Evolutionary conservation across 2,113 vertebrate genomes (phyloP), one percentile per base, ranked within the genome.

Genomic region (Larimichthys polyactis): DNA sequence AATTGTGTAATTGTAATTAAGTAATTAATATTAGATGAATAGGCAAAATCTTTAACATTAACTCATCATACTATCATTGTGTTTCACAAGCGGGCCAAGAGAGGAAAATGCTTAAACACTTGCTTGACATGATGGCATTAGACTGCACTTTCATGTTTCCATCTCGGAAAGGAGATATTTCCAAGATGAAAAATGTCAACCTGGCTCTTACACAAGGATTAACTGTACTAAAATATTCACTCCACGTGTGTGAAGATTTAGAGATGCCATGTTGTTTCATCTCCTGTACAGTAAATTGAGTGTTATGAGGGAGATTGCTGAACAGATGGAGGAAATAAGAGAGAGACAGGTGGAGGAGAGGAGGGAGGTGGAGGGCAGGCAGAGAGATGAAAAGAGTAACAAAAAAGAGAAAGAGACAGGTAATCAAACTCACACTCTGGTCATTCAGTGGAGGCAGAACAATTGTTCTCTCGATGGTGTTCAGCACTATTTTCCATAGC

Each of bases 401-500:
- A 65, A 40, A 72, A 48, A 69, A 73, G 17, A 40, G 14, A 59
- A 66, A 65, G 6, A 52, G 27, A 79, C 16, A 58, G 59, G 82
- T 29, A 75, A 64, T 84, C 17, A 69, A 74, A 96, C 98, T 97
- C 91, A 99, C 98, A 0, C 95, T 97, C 93, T 98, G 98, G 91
- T 99, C 98, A 10, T 92, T 97, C 89, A 99, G 94, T 0, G 97
- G 97, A 24, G 98, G 98, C 66, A 99, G 95, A 68, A 99, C 98
- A 29, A 99, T 98, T 80, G 97, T 97, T 75, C 96, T 97, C 87
- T 99, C 98, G 65, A 99, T 97, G 93, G 95, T 98, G 89, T 97
- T 99, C 85, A 99, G 92, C 52, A 99, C 98, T 4, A 99, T 93
- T 82, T 99, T 99, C 98, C 98, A 99, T 0, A 99, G 94, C 86